phyloP scores from a whole-genome alignment of 2,113 vertebrate species.

The Tupaia chinensis region DNA sequence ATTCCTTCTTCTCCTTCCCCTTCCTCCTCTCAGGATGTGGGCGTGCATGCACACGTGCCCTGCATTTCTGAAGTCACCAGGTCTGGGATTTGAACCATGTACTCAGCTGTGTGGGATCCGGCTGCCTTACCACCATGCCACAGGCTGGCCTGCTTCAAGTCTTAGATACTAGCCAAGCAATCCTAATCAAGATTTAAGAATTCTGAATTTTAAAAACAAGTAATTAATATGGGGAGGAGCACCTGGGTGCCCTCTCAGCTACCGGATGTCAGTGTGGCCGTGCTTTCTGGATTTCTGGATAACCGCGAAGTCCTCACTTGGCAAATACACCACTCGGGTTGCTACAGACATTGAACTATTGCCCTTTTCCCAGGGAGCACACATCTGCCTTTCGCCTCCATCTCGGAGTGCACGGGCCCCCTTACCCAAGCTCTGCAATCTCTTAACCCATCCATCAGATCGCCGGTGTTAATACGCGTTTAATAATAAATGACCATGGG shows the following conservation, averaged over 20 bases:
- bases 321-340: not conserved
- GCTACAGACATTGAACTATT: not conserved
- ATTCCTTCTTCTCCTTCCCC: too few species aligned
- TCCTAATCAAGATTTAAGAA: not conserved
- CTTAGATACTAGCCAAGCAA: not conserved
- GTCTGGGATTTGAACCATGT: too few species aligned
- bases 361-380: not conserved
- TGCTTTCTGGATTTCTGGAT: not conserved
- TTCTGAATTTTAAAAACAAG: constrained; percentile 33
- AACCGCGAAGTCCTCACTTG: not conserved
- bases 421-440: not conserved
- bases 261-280: not conserved
- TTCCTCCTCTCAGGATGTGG: too few species aligned
- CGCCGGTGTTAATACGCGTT: not conserved
- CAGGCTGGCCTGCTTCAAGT: not conserved
- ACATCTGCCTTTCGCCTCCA: not conserved
- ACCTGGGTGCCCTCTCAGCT: not conserved
- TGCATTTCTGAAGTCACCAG: too few species aligned
- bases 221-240: not conserved
- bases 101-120: too few species aligned
- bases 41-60: too few species aligned
- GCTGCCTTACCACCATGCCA: too few species aligned
- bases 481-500: not conserved
- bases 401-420: not conserved
- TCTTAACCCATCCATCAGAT: not conserved